Conservation (phyloP, 1,140 invertebrate species). For the Lepidurus packardi region DNA sequence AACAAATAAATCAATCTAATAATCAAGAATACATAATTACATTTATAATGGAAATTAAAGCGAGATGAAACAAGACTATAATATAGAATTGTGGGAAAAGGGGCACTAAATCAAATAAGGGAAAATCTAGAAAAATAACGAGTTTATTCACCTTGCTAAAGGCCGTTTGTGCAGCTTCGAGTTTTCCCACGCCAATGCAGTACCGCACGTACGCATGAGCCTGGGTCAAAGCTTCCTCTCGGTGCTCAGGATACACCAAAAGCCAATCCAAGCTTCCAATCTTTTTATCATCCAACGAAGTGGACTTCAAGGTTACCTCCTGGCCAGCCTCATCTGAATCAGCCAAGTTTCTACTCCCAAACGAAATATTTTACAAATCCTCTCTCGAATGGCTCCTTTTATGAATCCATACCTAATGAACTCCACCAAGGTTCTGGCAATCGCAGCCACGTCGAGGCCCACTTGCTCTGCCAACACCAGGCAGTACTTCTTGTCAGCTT, state of each 20-base stretch:
- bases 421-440: conserved; percentile 76
- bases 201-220: conserved; percentile 78
- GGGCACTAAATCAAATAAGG: conserved; percentile 22
- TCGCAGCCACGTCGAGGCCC: conserved; percentile 73
- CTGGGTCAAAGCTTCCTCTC: conserved; percentile 72
- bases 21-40: not conserved
- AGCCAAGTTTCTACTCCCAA: not conserved
- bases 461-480: conserved; percentile 63
- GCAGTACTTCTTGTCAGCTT: conserved; percentile 54
- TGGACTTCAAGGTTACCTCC: conserved; percentile 45
- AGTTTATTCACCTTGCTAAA: conserved; percentile 37
- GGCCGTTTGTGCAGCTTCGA: conserved; percentile 57
- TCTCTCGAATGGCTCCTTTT: no score
- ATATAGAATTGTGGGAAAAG: not conserved
- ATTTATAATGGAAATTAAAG: not conserved
- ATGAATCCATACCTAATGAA: conserved; percentile 52
- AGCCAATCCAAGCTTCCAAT: conserved; percentile 85
- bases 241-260: conserved; percentile 67
- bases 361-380: no score
- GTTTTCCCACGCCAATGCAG: conserved; percentile 62
- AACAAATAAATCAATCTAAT: no score
- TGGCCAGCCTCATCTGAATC: conserved; percentile 32
- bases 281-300: conserved; percentile 60
- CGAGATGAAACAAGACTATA: no score
- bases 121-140: conserved; percentile 27